phyloP scores from a whole-genome alignment of 2,113 vertebrate species.

The Pygoscelis antarcticus region DNA sequence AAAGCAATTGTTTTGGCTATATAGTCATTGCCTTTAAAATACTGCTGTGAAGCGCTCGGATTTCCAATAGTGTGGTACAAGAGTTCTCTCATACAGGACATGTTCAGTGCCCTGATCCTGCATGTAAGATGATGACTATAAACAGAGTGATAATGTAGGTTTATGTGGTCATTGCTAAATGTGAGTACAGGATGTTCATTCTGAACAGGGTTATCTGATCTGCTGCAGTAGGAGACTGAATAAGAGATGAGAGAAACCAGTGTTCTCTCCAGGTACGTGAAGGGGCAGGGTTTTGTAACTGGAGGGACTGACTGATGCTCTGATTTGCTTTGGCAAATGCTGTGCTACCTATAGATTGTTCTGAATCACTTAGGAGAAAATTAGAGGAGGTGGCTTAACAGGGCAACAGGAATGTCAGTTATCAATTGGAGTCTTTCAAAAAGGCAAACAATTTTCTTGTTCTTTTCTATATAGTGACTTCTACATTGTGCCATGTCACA shows the following conservation, averaged over 20 bases:
- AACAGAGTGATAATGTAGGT: background rate
- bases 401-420: background rate
- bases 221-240: background rate
- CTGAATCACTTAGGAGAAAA: background rate
- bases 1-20: background rate
- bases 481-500: background rate
- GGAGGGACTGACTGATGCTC: background rate
- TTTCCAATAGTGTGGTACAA: background rate
- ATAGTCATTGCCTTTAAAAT: background rate
- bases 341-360: background rate
- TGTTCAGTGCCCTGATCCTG: background rate
- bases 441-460: slow-evolving; percentile 2
- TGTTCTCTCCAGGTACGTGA: rapidly evolving
- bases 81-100: background rate
- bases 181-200: background rate
- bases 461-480: slow-evolving; percentile 31
- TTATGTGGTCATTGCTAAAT: background rate
- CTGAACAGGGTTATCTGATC: background rate
- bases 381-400: background rate
- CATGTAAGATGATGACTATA: background rate
- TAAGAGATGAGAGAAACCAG: background rate
- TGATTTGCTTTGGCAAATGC: background rate
- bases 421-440: slow-evolving; percentile 14
- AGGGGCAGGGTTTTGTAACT: background rate
- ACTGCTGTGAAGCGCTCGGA: rapidly evolving